A percentile compares a stretch with the other conserved stretches of the same genome.
Evolutionary conservation across 2,888 invertebrate species (phyloP).

Genomic region (Chrysomela aeneicollis): DNA sequence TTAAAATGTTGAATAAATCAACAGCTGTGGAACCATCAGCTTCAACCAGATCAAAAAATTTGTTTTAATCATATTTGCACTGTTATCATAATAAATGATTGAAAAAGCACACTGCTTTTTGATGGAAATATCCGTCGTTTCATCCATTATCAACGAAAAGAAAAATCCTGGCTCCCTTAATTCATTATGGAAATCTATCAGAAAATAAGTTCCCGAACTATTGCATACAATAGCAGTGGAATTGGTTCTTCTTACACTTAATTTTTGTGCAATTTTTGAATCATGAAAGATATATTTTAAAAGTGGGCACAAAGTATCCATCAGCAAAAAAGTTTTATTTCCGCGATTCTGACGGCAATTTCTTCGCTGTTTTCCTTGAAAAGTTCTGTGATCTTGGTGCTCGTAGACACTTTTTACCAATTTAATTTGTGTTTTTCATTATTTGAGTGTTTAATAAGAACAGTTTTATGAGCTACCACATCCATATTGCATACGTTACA

Average conservation of each 20-base stretch:
- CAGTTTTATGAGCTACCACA: constrained; percentile 16
- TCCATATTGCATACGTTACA: constrained; percentile 20
- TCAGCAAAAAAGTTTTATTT: no score
- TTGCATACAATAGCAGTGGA: constrained; percentile 24
- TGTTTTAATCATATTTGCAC: constrained; percentile 16
- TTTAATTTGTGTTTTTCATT: constrained; percentile 20
- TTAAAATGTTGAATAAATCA: constrained; percentile 17
- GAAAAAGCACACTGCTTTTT: constrained; percentile 30
- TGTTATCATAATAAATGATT: constrained; percentile 22
- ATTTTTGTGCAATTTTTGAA: constrained; percentile 35
- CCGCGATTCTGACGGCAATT: no score
- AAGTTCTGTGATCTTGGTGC: constrained; percentile 12
- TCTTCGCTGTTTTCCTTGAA: not conserved
- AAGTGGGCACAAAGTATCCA: no score
- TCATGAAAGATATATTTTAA: constrained; percentile 30
- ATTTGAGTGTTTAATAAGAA: constrained; percentile 12
- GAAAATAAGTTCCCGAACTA: constrained; percentile 6
- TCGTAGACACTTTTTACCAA: constrained; percentile 17
- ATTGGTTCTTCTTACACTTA: constrained; percentile 30
- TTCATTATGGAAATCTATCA: constrained; percentile 6
- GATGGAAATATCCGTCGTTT: constrained; percentile 20
- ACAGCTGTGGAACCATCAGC: constrained; percentile 19
- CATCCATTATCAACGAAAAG: constrained; percentile 26
- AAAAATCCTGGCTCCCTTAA: constrained; percentile 11
- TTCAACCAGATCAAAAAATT: constrained; percentile 29